Evolutionary conservation across 2,888 invertebrate species (phyloP).

Genomic region (Amblyteles armatorius): DNA sequence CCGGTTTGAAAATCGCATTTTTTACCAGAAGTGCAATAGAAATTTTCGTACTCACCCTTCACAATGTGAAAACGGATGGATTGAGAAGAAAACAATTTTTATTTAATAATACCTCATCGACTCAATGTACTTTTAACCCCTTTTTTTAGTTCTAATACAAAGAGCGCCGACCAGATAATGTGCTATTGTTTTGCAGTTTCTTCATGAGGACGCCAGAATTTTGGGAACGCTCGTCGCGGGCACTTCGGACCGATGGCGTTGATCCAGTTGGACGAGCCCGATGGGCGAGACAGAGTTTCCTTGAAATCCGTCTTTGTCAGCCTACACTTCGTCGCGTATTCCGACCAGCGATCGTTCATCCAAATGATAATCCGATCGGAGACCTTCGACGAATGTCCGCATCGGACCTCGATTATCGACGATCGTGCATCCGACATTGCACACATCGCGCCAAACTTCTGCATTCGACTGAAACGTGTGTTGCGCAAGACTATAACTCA

Average conservation of each 20-base stretch:
- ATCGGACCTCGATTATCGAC: neutral
- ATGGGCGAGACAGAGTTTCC: conserved; percentile 33
- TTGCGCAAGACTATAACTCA: conserved; percentile 16
- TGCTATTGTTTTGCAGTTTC: conserved; percentile 53
- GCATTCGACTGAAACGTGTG: neutral
- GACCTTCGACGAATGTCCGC: neutral
- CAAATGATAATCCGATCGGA: neutral
- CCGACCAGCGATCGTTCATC: conserved; percentile 18
- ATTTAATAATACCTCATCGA: neutral
- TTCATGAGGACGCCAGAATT: conserved; percentile 19
- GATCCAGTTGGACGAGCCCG: conserved; percentile 33
- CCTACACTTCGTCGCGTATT: conserved; percentile 49
- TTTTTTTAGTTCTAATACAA: neutral
- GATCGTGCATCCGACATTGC: neutral
- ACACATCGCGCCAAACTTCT: neutral
- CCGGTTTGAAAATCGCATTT: too few species aligned
- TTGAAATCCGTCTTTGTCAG: conserved; percentile 49
- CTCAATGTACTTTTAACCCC: neutral
- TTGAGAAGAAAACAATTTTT: neutral
- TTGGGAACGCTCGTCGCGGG: conserved; percentile 41
- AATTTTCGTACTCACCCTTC: too few species aligned
- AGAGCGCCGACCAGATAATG: conserved; percentile 7
- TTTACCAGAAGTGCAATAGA: too few species aligned
- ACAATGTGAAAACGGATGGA: too few species aligned
- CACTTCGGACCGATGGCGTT: conserved; percentile 46